Conservation (phyloP, 2,797 vertebrate species). For the Lithobates sylvaticus region DNA sequence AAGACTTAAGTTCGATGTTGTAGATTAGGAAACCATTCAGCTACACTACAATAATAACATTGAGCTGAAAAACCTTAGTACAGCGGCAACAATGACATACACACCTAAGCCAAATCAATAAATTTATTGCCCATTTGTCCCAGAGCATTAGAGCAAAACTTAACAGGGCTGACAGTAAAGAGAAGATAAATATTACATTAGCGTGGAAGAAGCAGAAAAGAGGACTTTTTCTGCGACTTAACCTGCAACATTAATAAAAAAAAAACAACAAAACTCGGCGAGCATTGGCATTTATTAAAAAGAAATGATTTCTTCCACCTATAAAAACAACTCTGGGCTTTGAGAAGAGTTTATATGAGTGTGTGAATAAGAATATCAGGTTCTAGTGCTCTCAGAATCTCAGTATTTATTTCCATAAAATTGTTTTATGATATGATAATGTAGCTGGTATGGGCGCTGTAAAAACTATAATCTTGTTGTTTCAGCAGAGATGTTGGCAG, state of each 20-base stretch:
- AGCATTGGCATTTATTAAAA: constrained; percentile 2
- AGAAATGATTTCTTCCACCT: background rate
- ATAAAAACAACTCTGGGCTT: constrained; percentile 5
- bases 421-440: constrained; percentile 18
- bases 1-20: background rate
- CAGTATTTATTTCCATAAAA: constrained; percentile 15
- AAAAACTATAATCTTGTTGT: constrained; percentile 16
- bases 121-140: constrained; percentile 52
- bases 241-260: constrained; percentile 4
- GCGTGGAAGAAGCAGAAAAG: background rate
- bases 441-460: background rate
- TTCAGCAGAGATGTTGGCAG: constrained; percentile 6
- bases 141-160: constrained; percentile 31
- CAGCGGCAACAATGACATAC: background rate
- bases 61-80: constrained; percentile 11
- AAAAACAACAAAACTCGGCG: background rate
- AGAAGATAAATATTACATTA: constrained; percentile 16
- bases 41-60: constrained; percentile 5
- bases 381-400: background rate
- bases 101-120: constrained; percentile 20
- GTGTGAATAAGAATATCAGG: background rate
- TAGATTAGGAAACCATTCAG: constrained; percentile 7
- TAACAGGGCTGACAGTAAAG: constrained; percentile 17
- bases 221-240: background rate
- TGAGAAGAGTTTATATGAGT: background rate